phyloP scores from a whole-genome alignment of 2,113 vertebrate species.

The Siniperca knerii region DNA sequence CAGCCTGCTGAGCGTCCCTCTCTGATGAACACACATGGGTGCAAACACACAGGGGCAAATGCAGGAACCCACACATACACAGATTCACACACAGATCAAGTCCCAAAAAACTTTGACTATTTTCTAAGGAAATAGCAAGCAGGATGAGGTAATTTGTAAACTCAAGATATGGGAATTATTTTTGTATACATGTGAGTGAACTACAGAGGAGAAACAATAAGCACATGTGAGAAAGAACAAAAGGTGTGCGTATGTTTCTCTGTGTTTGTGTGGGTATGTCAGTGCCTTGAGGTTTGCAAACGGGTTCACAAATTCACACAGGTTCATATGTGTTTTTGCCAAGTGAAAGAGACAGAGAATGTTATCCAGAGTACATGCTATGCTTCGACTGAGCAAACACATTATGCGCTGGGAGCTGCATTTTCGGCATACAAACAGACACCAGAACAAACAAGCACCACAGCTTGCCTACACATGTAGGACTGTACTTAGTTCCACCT shows the following conservation, averaged over 20 bases:
- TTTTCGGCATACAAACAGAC: constrained; percentile 76
- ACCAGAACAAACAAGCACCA: constrained; percentile 75
- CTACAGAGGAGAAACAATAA: background rate
- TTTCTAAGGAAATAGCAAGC: constrained; percentile 44
- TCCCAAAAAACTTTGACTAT: constrained; percentile 12
- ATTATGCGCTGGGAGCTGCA: constrained; percentile 72
- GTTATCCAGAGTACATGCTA: constrained; percentile 66
- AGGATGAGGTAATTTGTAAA: constrained; percentile 20
- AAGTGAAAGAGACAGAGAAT: constrained; percentile 65
- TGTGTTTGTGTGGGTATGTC: background rate
- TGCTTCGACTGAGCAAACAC: constrained; percentile 75
- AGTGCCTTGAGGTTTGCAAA: constrained; percentile 26
- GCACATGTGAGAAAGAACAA: background rate
- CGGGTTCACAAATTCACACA: constrained; percentile 52
- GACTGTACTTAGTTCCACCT: constrained; percentile 74
- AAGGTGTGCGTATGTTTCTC: constrained; percentile 17
- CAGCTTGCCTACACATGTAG: constrained; percentile 80
- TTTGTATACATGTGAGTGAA: background rate
- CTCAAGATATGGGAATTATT: background rate
- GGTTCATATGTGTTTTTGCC: constrained; percentile 56
- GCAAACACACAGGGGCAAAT: constrained; percentile 59
- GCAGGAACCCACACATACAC: constrained; percentile 66
- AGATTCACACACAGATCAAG: constrained; percentile 21
- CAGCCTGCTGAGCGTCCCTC: constrained; percentile 76
- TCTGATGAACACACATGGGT: constrained; percentile 72